Evolutionary conservation across 1,140 invertebrate species (phyloP).

Genomic region (Tachypleus tridentatus): DNA sequence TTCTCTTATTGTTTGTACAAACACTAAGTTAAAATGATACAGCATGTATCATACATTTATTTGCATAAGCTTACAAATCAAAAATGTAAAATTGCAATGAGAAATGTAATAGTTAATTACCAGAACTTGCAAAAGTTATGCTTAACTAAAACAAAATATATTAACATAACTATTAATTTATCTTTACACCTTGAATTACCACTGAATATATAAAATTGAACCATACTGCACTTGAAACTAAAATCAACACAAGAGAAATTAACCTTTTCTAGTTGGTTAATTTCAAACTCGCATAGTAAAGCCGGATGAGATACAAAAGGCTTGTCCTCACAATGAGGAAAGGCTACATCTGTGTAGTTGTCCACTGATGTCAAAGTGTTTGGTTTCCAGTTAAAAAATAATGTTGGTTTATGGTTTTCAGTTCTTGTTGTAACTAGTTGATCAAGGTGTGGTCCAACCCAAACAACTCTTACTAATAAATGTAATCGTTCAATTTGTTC

Average conservation of each 20-base stretch:
- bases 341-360: constrained; percentile 38
- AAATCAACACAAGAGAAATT: not conserved
- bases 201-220: not conserved
- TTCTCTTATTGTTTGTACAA: no score
- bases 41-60: no score
- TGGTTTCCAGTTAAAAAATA: constrained; percentile 55
- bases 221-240: not conserved
- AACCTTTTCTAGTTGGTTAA: constrained; percentile 51
- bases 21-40: no score
- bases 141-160: no score
- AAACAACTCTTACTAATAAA: constrained; percentile 36
- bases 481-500: constrained; percentile 28
- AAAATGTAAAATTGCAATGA: no score
- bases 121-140: no score
- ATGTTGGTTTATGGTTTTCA: constrained; percentile 34
- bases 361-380: constrained; percentile 39
- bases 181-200: constrained; percentile 1
- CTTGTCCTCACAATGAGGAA: constrained; percentile 29
- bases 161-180: no score
- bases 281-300: constrained; percentile 45
- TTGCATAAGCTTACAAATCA: no score
- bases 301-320: constrained; percentile 13
- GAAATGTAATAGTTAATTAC: no score
- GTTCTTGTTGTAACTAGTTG: constrained; percentile 32
- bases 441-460: constrained; percentile 46